Conservation (phyloP, 2,113 vertebrate genomes). For the Thunnus thynnus region DNA sequence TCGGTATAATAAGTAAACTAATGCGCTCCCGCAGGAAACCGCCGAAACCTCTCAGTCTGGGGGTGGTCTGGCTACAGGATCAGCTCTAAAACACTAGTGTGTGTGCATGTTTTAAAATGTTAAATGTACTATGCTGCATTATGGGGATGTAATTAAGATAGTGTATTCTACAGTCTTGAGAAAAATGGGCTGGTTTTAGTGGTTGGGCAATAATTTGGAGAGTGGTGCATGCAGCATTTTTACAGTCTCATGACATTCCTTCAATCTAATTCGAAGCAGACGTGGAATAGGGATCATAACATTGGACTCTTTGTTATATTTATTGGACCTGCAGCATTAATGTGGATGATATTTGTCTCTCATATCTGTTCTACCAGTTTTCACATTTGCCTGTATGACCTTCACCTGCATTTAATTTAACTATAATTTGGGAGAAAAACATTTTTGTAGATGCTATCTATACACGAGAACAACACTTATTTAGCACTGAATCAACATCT, state of each 20-base stretch:
- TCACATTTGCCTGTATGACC: conserved; percentile 23
- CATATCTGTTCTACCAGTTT: conserved; percentile 14
- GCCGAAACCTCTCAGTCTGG: conserved; percentile 46
- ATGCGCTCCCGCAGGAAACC: conserved; percentile 63
- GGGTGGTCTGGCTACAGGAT: conserved; percentile 66
- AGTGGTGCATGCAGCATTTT: conserved; percentile 74
- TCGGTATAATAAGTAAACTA: conserved; percentile 64
- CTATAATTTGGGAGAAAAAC: not conserved
- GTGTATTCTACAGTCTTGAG: conserved; percentile 61
- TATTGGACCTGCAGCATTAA: conserved; percentile 62
- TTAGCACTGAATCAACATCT: not conserved
- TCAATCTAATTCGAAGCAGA: conserved; percentile 83
- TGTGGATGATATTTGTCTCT: conserved; percentile 40
- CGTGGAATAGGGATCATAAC: conserved; percentile 69
- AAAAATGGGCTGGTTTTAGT: conserved; percentile 67
- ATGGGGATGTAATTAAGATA: conserved; percentile 69
- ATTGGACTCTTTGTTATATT: conserved; percentile 80
- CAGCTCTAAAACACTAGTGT: conserved; percentile 30
- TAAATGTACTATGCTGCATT: conserved; percentile 49
- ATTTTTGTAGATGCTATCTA: not conserved
- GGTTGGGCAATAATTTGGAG: conserved; percentile 73
- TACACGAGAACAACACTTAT: not conserved
- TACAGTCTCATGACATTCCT: conserved; percentile 84
- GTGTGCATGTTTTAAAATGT: conserved; percentile 45
- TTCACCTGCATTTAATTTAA: conserved; percentile 6